These are phyloP conservation scores for Argyra leucocephala DNA, from an alignment of 2,888 invertebrate genomes.

Conservation along the genomic window DNA sequence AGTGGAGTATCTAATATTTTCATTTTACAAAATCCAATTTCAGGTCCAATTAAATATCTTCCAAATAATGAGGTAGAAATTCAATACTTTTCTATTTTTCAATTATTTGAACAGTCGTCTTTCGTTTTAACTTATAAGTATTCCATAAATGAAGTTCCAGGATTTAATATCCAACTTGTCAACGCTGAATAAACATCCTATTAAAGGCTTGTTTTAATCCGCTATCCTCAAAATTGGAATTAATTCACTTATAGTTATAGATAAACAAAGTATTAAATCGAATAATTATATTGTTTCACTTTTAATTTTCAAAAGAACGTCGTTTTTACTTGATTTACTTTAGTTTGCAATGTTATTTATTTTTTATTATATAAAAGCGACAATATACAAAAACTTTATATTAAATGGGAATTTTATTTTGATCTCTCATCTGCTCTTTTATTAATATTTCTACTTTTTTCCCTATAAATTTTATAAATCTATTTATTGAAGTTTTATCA, in stretches of 20 bases:
- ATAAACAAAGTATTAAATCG: slow-evolving; percentile 73
- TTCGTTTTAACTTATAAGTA: slow-evolving; percentile 64
- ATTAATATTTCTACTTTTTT: slow-evolving; percentile 15
- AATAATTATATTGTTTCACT: slow-evolving; percentile 69
- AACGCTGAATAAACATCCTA: slow-evolving; percentile 65
- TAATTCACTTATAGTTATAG: slow-evolving; percentile 87
- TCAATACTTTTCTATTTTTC: slow-evolving; percentile 51
- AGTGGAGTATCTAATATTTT: slow-evolving; percentile 53
- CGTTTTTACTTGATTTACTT: too few relatives aligned
- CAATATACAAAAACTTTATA: slow-evolving; percentile 62
- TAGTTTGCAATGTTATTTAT: too few relatives aligned
- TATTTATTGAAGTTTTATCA: slow-evolving; percentile 59
- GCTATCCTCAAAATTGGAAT: slow-evolving; percentile 77
- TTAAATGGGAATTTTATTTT: slow-evolving; percentile 68
- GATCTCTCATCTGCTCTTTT: slow-evolving; percentile 33
- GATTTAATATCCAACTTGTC: slow-evolving; percentile 67
- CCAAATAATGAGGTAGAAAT: slow-evolving; percentile 60
- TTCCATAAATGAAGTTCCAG: slow-evolving; percentile 77
- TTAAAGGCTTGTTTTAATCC: slow-evolving; percentile 73
- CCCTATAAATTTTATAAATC: slow-evolving; percentile 26
- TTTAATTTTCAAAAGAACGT: slow-evolving; percentile 60
- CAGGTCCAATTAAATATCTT: slow-evolving; percentile 53
- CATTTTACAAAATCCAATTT: slow-evolving; percentile 59
- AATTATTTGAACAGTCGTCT: slow-evolving; percentile 46
- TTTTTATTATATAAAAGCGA: slow-evolving; percentile 73